phyloP scores from a whole-genome alignment of 2,113 vertebrate genomes.

The Alaudala cheleensis region DNA sequence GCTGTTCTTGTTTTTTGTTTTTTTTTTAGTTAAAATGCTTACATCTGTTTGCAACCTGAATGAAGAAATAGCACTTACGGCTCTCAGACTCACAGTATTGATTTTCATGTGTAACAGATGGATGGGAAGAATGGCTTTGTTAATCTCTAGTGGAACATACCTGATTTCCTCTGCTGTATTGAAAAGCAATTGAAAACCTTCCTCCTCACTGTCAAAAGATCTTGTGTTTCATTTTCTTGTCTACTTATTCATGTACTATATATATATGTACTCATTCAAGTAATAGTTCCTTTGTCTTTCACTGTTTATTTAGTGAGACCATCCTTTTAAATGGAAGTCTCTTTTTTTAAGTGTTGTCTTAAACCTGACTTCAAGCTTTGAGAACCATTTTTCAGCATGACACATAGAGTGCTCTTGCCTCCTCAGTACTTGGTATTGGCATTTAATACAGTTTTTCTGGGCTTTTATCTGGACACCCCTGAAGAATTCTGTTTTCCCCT shows the following conservation, averaged over 20 bases:
- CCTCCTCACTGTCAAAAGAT: not conserved
- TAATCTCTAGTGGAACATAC: not conserved
- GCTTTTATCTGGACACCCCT: not conserved
- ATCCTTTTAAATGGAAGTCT: not conserved
- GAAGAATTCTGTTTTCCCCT: not conserved
- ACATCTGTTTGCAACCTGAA: not conserved
- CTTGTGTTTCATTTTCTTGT: not conserved
- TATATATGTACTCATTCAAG: not conserved
- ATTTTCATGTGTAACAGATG: not conserved
- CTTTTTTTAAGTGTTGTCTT: not conserved
- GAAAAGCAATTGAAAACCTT: not conserved
- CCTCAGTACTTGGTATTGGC: not conserved
- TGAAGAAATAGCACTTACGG: not conserved
- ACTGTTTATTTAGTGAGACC: not conserved
- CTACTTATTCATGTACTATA: not conserved
- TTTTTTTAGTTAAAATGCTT: not conserved
- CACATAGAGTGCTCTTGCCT: not conserved
- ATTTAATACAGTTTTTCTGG: not conserved
- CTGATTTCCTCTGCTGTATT: not conserved
- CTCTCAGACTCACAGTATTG: not conserved
- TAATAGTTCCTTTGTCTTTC: not conserved
- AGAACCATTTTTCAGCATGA: not conserved
- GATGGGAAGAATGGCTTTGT: not conserved
- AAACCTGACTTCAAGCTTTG: not conserved
- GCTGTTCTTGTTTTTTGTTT: not conserved